Evolutionary conservation across 2,113 vertebrate genomes (phyloP).

Genomic region (Myocastor coypus): DNA sequence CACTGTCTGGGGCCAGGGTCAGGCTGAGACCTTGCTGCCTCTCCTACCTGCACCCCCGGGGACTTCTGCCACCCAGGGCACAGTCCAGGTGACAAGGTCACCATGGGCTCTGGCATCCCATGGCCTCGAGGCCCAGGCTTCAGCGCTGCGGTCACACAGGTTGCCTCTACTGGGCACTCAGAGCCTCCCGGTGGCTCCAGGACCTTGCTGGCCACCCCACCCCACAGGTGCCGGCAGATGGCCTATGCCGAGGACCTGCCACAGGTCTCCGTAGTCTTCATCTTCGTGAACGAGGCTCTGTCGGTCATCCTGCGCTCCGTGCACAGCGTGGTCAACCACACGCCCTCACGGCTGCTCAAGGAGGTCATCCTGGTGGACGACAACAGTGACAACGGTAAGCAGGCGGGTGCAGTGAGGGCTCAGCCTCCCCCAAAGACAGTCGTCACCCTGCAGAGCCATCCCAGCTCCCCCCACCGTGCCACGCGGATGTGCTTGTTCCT

Average conservation of each 20-base stretch:
- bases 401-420: too few species aligned
- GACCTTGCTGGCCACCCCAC: not conserved
- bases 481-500: too few species aligned
- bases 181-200: fast-evolving
- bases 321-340: constrained; percentile 98
- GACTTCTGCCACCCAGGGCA: not conserved
- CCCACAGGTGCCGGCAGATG: constrained; percentile 93
- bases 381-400: constrained; percentile 97
- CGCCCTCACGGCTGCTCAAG: constrained; percentile 95
- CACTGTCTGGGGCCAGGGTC: not conserved
- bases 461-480: not conserved
- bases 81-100: not conserved
- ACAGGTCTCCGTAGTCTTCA: constrained; percentile 98
- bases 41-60: not conserved
- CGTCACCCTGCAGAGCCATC: not conserved
- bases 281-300: constrained; percentile 97
- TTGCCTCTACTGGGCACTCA: not conserved
- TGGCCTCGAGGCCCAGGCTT: not conserved
- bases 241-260: constrained; percentile 92
- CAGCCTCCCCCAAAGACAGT: too few species aligned
- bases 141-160: not conserved
- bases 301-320: constrained; percentile 98
- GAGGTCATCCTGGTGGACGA: constrained; percentile 99
- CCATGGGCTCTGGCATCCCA: not conserved
- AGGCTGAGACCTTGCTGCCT: not conserved